These are phyloP conservation scores for Blennius ocellaris DNA, from an alignment of 2,113 vertebrate genomes.

Conservation along the genomic window DNA sequence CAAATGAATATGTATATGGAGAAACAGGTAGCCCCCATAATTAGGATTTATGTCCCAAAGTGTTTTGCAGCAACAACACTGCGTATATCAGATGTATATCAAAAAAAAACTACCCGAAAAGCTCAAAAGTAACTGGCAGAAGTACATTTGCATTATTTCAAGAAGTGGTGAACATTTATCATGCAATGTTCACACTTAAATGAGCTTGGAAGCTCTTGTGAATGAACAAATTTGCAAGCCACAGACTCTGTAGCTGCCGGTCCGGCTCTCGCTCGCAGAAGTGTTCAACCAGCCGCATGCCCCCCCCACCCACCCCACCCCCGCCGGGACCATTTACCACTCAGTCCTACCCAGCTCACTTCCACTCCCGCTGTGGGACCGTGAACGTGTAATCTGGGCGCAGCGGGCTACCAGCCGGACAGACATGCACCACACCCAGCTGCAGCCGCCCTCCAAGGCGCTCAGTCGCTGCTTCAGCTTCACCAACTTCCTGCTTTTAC, in stretches of 20 bases:
- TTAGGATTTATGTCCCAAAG: slow-evolving; percentile 12
- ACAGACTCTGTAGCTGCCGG: slow-evolving; percentile 37
- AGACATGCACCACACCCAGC: slow-evolving; percentile 33
- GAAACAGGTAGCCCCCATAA: slow-evolving; percentile 10
- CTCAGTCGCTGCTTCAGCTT: slow-evolving; percentile 34
- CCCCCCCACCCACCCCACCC: slow-evolving; percentile 42
- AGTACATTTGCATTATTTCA: too few species aligned
- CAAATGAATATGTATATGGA: slow-evolving; percentile 37
- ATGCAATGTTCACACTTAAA: too few species aligned
- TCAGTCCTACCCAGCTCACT: slow-evolving; percentile 68
- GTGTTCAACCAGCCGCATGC: slow-evolving; percentile 56
- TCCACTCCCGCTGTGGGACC: slow-evolving; percentile 73
- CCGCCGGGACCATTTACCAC: slow-evolving; percentile 73
- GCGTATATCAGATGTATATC: too few species aligned
- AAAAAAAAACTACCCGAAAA: too few species aligned
- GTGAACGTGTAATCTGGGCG: slow-evolving; percentile 77
- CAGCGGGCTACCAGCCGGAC: slow-evolving; percentile 67
- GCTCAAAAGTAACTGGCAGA: too few species aligned
- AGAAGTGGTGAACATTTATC: too few species aligned
- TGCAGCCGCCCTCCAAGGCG: slow-evolving; percentile 43
- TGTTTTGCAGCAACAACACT: slow-evolving; percentile 15
- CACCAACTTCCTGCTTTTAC: slow-evolving; percentile 28
- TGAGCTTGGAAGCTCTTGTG: slow-evolving; percentile 2
- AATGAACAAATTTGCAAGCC: slow-evolving; percentile 36
- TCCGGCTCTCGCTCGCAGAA: slow-evolving; percentile 37